These are phyloP conservation scores for Cavia porcellus DNA, from an alignment of 2,113 vertebrate species.

Conservation along the genomic window DNA sequence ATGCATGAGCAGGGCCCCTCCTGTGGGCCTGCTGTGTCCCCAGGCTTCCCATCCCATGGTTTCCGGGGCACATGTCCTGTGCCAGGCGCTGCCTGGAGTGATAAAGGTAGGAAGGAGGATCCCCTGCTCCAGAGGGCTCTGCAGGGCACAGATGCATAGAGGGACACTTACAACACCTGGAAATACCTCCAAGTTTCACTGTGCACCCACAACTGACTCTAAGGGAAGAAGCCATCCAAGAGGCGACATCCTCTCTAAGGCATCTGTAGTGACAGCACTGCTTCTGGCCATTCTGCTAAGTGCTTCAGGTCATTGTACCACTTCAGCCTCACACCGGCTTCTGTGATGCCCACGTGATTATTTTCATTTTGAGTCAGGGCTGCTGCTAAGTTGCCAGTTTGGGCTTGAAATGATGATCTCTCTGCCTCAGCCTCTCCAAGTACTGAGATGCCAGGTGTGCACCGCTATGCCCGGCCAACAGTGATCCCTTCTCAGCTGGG, in stretches of 20 bases:
- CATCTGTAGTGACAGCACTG: rapidly evolving
- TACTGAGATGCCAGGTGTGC: neutral
- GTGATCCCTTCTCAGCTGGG: neutral
- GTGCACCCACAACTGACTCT: no score
- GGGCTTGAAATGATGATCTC: neutral
- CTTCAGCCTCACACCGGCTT: neutral
- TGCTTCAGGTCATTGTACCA: neutral
- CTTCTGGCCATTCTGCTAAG: neutral
- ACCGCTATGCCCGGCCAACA: neutral
- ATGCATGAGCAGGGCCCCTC: rapidly evolving
- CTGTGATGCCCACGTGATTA: rapidly evolving
- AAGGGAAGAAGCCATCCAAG: neutral
- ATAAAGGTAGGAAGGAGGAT: neutral
- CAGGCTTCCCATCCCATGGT: neutral
- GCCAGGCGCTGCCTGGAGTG: neutral
- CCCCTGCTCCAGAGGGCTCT: no score
- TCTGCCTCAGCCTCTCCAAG: neutral
- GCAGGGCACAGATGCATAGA: neutral
- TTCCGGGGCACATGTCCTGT: neutral
- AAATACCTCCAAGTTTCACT: neutral
- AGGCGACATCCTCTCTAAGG: no score
- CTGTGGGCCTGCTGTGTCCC: no score
- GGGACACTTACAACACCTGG: neutral
- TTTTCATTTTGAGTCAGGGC: neutral
- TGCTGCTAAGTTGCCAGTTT: neutral